These are phyloP conservation scores for Hartigia nigra DNA, from an alignment of 2,888 invertebrate genomes.

Conservation along the genomic window DNA sequence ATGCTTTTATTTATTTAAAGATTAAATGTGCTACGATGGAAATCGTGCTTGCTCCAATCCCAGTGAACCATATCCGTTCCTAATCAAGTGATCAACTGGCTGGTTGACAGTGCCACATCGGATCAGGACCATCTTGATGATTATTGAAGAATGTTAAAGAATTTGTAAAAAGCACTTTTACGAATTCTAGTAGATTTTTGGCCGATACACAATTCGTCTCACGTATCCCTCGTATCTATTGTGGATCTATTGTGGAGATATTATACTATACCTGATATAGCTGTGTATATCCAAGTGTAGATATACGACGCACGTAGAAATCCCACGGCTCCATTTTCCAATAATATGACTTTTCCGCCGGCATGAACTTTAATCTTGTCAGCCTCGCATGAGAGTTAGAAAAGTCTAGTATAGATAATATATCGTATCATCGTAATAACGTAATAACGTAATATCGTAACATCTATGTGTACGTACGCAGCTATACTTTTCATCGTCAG, in stretches of 20 bases:
- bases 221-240: background rate
- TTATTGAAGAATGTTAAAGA: background rate
- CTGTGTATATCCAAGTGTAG: conserved; percentile 10
- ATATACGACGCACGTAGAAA: conserved; percentile 33
- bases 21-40: background rate
- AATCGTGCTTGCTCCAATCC: background rate
- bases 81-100: background rate
- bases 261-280: background rate
- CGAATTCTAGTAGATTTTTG: background rate
- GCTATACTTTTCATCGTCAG: background rate
- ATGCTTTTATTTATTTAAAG: background rate
- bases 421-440: background rate
- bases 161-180: background rate
- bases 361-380: conserved; percentile 42
- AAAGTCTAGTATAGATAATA: background rate
- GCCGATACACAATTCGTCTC: background rate
- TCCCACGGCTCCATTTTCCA: conserved; percentile 37
- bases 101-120: no score
- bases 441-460: background rate
- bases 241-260: background rate
- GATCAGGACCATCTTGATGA: no score
- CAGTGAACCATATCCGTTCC: background rate
- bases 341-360: conserved; percentile 38
- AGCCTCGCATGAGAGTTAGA: conserved; percentile 33
- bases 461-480: background rate